These are phyloP conservation scores for Pitta sordida DNA, from an alignment of 2,113 vertebrate genomes.

Conservation along the genomic window DNA sequence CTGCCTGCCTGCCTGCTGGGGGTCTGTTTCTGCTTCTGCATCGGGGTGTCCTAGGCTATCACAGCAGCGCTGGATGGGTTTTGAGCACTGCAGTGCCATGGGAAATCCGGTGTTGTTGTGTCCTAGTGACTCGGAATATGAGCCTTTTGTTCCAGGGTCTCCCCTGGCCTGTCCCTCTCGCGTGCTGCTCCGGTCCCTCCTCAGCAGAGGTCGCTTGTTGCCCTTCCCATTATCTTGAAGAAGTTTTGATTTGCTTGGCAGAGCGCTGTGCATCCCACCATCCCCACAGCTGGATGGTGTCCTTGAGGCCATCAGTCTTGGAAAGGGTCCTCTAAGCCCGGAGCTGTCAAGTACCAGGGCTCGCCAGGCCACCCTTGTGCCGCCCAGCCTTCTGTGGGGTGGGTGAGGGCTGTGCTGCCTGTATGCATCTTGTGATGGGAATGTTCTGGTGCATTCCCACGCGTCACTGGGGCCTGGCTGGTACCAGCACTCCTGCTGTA, in stretches of 20 bases:
- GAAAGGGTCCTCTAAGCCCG: background rate
- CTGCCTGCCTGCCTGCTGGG: background rate
- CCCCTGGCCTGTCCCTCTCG: background rate
- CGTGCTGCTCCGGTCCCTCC: conserved; percentile 17
- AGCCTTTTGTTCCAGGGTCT: conserved; percentile 21
- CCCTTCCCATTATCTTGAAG: background rate
- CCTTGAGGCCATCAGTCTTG: background rate
- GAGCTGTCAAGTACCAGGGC: background rate
- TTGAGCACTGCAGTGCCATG: background rate
- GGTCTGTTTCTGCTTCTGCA: fast-evolving
- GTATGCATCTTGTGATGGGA: background rate
- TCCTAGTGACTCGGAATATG: background rate
- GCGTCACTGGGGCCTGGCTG: background rate
- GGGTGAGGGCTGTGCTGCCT: background rate
- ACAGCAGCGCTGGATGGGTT: fast-evolving
- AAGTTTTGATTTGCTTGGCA: background rate
- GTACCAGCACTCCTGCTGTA: background rate
- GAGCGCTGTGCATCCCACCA: background rate
- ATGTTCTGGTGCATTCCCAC: background rate
- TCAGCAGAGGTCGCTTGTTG: conserved; percentile 60
- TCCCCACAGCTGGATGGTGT: background rate
- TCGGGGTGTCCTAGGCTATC: fast-evolving
- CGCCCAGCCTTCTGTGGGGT: fast-evolving
- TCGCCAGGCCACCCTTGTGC: background rate
- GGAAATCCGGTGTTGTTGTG: background rate